Conservation (phyloP, 2,797 vertebrate species). For the Centropyge bicolor region DNA sequence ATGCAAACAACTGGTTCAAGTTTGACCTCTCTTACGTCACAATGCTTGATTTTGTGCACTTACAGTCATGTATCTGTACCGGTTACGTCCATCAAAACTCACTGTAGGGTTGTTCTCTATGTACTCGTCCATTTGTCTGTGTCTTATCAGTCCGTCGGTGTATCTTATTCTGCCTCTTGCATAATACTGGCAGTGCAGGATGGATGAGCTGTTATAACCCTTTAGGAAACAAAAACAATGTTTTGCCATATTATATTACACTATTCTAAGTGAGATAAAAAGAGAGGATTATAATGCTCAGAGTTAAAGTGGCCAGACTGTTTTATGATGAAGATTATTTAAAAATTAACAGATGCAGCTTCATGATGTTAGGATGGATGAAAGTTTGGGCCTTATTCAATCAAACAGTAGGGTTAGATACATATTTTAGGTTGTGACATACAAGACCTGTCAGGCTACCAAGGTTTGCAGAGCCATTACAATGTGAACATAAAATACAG, state of each 20-base stretch:
- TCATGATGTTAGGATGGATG: slow-evolving; percentile 43
- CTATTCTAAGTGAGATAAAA: slow-evolving; percentile 43
- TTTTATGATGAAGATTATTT: slow-evolving; percentile 53
- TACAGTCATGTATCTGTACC: slow-evolving; percentile 44
- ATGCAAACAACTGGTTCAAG: slow-evolving; percentile 60
- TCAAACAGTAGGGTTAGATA: slow-evolving; percentile 51
- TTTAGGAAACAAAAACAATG: slow-evolving; percentile 44
- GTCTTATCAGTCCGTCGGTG: slow-evolving; percentile 61
- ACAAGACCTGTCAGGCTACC: slow-evolving; percentile 19
- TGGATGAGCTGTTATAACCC: slow-evolving; percentile 48
- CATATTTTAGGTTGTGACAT: slow-evolving; percentile 40
- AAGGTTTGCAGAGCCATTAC: slow-evolving; percentile 58
- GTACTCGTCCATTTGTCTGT: slow-evolving; percentile 60
- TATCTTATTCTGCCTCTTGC: slow-evolving; percentile 60
- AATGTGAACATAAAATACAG: slow-evolving; percentile 45
- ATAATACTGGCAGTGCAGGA: slow-evolving; percentile 43
- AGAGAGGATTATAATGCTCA: slow-evolving; percentile 28
- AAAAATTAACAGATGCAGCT: slow-evolving; percentile 44
- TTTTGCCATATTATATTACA: slow-evolving; percentile 53
- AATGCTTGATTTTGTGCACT: slow-evolving; percentile 53
- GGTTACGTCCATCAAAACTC: slow-evolving; percentile 47
- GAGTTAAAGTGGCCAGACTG: slow-evolving; percentile 14
- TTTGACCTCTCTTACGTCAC: slow-evolving; percentile 46
- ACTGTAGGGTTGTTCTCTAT: slow-evolving; percentile 45
- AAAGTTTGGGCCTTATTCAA: slow-evolving; percentile 58